Conservation (phyloP, 2,888 invertebrate species). For the Drosophila anomalata region DNA sequence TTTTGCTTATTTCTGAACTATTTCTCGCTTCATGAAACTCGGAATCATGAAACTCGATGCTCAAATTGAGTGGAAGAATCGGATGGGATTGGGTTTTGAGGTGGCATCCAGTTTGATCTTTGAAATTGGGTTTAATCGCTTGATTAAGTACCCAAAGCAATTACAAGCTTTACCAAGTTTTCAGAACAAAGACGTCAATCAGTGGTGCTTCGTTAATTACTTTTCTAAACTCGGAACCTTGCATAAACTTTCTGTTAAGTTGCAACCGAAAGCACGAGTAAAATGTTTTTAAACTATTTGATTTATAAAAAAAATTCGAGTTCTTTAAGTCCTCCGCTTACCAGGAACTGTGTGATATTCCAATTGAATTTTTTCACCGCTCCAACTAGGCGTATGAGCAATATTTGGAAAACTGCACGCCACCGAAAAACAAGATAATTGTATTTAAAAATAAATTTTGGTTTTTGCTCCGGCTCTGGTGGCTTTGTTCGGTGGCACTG, state of each 20-base stretch:
- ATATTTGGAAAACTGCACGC: constrained; percentile 26
- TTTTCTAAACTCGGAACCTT: constrained; percentile 16
- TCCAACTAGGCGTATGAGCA: constrained; percentile 38
- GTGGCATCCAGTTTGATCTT: constrained; percentile 26
- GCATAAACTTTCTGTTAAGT: constrained; percentile 10
- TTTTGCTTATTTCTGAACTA: constrained; percentile 25
- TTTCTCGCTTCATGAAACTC: constrained; percentile 25
- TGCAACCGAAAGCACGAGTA: not conserved
- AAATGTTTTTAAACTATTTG: constrained; percentile 4
- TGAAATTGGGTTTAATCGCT: constrained; percentile 22
- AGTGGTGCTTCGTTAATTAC: constrained; percentile 22
- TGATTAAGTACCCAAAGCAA: constrained; percentile 32
- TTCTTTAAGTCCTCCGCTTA: constrained; percentile 15
- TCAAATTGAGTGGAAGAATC: constrained; percentile 34
- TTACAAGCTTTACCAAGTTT: constrained; percentile 23
- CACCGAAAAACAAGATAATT: constrained; percentile 21
- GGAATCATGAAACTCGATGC: constrained; percentile 31
- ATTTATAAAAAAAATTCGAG: constrained; percentile 1
- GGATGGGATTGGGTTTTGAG: not conserved
- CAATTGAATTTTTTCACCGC: constrained; percentile 7
- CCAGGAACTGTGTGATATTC: constrained; percentile 28
- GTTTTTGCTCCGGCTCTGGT: constrained; percentile 14
- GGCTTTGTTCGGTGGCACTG: constrained; percentile 2
- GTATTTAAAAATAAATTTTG: constrained; percentile 45
- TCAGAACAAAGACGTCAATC: constrained; percentile 17